phyloP scores from a whole-genome alignment of 2,797 vertebrate genomes.

The Lepilemur septentrionalis region DNA sequence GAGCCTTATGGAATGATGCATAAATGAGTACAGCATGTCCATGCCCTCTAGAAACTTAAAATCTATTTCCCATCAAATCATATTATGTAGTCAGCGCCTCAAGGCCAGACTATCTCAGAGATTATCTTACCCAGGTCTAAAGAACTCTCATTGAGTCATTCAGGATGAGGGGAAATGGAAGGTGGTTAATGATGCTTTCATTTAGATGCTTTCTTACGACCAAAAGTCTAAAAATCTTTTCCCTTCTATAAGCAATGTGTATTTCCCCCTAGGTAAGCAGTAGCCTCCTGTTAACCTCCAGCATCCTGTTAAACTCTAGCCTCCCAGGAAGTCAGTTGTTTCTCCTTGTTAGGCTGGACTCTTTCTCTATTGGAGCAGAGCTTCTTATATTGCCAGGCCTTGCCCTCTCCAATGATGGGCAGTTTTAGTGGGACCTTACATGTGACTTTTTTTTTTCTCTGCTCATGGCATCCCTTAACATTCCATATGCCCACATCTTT shows the following conservation, averaged over 20 bases:
- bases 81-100: background rate
- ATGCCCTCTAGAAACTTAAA: background rate
- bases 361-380: conserved; percentile 2
- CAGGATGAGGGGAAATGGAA: background rate
- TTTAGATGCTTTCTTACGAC: background rate
- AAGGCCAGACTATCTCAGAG: background rate
- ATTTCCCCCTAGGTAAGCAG: background rate
- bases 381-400: background rate
- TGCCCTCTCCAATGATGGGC: background rate
- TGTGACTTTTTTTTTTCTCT: background rate
- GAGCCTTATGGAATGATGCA: background rate
- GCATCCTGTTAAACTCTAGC: background rate
- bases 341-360: background rate
- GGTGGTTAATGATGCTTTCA: background rate
- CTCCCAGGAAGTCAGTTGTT: background rate
- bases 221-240: background rate
- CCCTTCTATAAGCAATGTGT: background rate
- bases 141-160: background rate
- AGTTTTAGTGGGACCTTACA: background rate
- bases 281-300: background rate
- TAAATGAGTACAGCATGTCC: background rate
- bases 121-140: background rate
- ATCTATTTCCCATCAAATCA: background rate
- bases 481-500: background rate
- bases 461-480: background rate